These are phyloP conservation scores for Phalacrocorax aristotelis DNA, from an alignment of 2,113 vertebrate genomes.

Conservation along the genomic window DNA sequence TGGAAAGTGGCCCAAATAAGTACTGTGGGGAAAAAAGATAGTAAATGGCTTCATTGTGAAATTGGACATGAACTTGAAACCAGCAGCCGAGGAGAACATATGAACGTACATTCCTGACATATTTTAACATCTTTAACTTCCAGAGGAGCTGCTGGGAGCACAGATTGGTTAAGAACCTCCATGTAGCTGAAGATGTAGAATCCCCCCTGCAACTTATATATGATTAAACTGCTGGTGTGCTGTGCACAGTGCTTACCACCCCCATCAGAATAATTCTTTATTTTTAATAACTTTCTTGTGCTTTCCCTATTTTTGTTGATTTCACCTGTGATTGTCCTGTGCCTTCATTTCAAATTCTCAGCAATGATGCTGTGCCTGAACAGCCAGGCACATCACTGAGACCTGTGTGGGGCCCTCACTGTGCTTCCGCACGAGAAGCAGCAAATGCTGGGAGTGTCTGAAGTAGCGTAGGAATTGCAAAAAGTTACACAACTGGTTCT, in stretches of 20 bases:
- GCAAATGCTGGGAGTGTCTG: background rate
- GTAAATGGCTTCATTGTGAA: background rate
- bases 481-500: background rate
- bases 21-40: background rate
- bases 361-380: fast-evolving
- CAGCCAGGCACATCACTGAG: background rate
- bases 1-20: background rate
- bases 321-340: background rate
- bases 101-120: background rate
- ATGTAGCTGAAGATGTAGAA: background rate
- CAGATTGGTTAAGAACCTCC: background rate
- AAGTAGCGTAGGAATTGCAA: background rate
- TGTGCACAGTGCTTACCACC: background rate
- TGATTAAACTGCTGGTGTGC: background rate
- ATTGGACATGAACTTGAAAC: background rate
- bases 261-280: background rate
- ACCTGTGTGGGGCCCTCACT: background rate
- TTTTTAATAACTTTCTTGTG: background rate
- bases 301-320: background rate
- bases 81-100: background rate
- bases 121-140: background rate
- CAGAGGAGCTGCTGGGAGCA: background rate
- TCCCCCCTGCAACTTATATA: fast-evolving
- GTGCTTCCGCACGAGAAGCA: fast-evolving
- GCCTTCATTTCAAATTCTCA: background rate